Conservation (phyloP, 1,140 invertebrate species). For the Pissodes strobi region DNA sequence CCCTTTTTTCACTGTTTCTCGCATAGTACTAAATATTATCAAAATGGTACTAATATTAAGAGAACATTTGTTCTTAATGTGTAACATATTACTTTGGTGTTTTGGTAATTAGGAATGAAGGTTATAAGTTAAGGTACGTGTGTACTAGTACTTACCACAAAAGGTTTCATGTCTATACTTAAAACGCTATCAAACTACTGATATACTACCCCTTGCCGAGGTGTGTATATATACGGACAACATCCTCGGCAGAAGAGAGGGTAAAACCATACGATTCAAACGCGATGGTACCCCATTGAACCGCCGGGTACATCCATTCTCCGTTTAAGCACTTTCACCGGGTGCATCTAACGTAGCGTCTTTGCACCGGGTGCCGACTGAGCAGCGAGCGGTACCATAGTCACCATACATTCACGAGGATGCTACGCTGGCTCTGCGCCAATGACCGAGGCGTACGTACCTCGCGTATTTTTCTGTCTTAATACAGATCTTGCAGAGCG, state of each 20-base stretch:
- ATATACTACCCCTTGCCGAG: slow-evolving; percentile 43
- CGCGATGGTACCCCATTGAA: slow-evolving; percentile 23
- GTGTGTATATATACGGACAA: slow-evolving; percentile 44
- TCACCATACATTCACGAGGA: slow-evolving; percentile 27
- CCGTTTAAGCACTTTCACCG: slow-evolving; percentile 43
- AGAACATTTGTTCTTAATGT: no score
- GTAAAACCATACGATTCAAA: slow-evolving; percentile 36
- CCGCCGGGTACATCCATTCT: slow-evolving; percentile 19
- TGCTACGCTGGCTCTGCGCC: slow-evolving; percentile 16
- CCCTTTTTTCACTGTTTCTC: no score
- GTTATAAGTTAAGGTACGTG: no score
- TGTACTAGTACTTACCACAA: slow-evolving; percentile 49
- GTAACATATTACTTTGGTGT: no score
- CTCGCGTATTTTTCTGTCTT: no score
- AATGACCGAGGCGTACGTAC: no score
- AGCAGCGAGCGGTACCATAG: slow-evolving; percentile 29
- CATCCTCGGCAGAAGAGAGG: slow-evolving; percentile 38
- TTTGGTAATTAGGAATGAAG: no score
- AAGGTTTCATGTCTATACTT: slow-evolving; percentile 45
- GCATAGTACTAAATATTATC: no score
- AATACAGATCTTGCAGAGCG: no score
- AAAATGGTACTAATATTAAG: no score
- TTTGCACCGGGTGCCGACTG: slow-evolving; percentile 1
- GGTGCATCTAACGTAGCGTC: slow-evolving; percentile 40
- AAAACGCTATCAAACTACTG: slow-evolving; percentile 40